phyloP scores from a whole-genome alignment of 2,888 invertebrate genomes.

The Eucera pruinosa region DNA sequence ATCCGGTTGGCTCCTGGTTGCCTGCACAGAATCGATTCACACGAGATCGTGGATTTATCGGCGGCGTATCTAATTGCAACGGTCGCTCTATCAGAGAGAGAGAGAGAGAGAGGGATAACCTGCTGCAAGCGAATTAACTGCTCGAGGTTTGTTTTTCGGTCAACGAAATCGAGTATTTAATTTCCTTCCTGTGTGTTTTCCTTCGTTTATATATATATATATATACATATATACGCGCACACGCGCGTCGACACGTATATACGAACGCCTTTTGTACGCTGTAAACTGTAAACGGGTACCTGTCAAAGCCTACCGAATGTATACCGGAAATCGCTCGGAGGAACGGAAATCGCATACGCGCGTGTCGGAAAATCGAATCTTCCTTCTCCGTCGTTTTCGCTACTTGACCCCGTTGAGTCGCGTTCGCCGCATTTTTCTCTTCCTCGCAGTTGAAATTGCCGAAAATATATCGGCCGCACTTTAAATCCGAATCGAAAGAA shows the following conservation, averaged over 20 bases:
- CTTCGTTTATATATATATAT: no score
- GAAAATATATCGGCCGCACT: no score
- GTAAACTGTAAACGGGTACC: no score
- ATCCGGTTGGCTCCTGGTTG: conserved; percentile 30
- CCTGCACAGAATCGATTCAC: conserved; percentile 5
- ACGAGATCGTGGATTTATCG: conserved; percentile 36
- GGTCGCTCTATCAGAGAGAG: conserved; percentile 31
- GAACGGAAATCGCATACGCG: conserved; percentile 47
- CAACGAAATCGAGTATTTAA: conserved; percentile 21
- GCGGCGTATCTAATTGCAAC: conserved; percentile 25
- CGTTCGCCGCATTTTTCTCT: no score
- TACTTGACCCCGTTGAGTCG: no score
- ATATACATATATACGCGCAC: conserved; percentile 2
- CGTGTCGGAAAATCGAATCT: conserved; percentile 22
- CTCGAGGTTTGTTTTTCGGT: conserved; percentile 59
- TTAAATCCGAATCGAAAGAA: no score
- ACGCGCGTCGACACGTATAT: not conserved
- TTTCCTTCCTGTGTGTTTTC: conserved; percentile 19
- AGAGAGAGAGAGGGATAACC: no score
- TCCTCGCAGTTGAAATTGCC: no score
- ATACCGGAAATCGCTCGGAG: conserved; percentile 50
- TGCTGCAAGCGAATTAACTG: conserved; percentile 40
- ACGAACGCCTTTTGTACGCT: not conserved
- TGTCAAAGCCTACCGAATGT: conserved; percentile 1
- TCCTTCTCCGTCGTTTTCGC: not conserved